Evolutionary conservation across 2,888 invertebrate species (phyloP).

Genomic region (Amiota minor): DNA sequence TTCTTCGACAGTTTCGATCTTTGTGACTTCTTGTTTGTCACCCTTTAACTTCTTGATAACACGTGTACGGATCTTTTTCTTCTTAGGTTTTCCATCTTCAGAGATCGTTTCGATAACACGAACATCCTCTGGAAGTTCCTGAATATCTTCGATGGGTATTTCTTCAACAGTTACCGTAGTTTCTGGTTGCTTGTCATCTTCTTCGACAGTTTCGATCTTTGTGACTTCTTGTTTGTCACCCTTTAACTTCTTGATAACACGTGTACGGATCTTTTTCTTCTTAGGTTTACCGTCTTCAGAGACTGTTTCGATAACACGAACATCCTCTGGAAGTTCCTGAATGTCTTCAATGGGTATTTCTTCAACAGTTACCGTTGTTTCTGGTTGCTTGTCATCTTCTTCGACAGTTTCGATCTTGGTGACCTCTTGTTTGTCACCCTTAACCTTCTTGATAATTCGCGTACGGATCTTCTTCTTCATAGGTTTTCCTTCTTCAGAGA

Average conservation of each 20-base stretch:
- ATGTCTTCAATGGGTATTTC: background rate
- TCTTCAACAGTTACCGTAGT: conserved; percentile 22
- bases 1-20: conserved; percentile 27
- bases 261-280: conserved; percentile 14
- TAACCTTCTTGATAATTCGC: conserved; percentile 25
- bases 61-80: conserved; percentile 30
- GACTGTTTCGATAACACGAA: conserved; percentile 22
- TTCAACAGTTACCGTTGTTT: conserved; percentile 26
- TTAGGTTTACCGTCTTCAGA: conserved; percentile 27
- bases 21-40: conserved; percentile 32
- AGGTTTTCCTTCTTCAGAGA: conserved; percentile 27
- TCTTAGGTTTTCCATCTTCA: conserved; percentile 32
- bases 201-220: conserved; percentile 26
- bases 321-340: conserved; percentile 17
- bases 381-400: conserved; percentile 27
- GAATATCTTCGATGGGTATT: conserved; percentile 1
- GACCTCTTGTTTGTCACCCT: conserved; percentile 25
- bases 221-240: conserved; percentile 23
- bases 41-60: conserved; percentile 31
- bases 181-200: conserved; percentile 25
- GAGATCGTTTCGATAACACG: conserved; percentile 23
- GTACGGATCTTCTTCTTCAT: conserved; percentile 25
- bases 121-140: conserved; percentile 31
- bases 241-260: conserved; percentile 22
- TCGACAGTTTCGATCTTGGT: conserved; percentile 28